These are phyloP conservation scores for Phainopepla nitens DNA, from an alignment of 2,113 vertebrate species.

Conservation along the genomic window DNA sequence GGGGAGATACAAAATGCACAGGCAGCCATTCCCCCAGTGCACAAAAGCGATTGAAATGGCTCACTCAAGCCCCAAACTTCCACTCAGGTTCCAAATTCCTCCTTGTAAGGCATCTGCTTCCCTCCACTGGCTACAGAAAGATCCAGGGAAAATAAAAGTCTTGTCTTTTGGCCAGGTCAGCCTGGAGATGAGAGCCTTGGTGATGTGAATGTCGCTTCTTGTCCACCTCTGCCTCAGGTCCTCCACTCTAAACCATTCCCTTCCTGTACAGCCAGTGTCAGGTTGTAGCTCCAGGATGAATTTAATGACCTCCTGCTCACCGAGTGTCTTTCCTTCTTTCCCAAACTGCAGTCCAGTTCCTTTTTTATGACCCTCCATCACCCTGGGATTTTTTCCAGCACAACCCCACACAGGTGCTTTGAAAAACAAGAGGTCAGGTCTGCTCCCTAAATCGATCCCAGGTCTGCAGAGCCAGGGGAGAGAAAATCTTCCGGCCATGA, in stretches of 20 bases:
- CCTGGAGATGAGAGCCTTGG: background rate
- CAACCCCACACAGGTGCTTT: background rate
- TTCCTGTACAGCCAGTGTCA: background rate
- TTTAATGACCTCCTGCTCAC: background rate
- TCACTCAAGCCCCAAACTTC: background rate
- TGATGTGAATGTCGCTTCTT: background rate
- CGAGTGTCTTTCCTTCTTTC: background rate
- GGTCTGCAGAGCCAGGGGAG: background rate
- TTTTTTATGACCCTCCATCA: background rate
- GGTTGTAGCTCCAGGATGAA: background rate
- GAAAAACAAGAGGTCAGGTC: background rate
- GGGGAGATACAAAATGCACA: background rate
- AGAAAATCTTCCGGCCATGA: background rate
- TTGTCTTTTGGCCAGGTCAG: background rate
- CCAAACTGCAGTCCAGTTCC: background rate
- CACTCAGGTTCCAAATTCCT: background rate
- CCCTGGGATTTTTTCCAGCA: background rate
- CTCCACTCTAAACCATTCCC: background rate
- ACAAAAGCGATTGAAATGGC: rapidly evolving
- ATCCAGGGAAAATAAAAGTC: background rate
- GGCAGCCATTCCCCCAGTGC: background rate
- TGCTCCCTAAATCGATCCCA: background rate
- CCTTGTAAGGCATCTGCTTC: background rate
- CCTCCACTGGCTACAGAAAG: background rate
- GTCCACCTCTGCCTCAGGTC: background rate